Base-by-base conservation (phyloP, 2,888 invertebrate species). In the Coenonympha arcania region DNA sequence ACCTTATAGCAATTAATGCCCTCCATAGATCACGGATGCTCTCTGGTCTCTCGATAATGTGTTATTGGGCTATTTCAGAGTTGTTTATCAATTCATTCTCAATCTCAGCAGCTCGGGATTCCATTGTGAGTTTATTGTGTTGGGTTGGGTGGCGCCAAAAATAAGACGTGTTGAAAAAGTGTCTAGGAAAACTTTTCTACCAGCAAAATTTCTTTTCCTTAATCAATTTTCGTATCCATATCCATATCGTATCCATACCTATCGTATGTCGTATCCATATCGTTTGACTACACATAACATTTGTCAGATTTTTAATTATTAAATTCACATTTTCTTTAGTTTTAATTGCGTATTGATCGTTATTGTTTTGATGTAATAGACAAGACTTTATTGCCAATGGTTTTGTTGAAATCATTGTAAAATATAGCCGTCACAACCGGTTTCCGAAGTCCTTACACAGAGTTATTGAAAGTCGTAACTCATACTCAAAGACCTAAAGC, bases 51-150 rank as follows among this genome's bases (percentile, higher is more conserved):
- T 8, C 19, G 36, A 44, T 31, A 52, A 50, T 45, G 47, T 26
- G 37, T 47, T 52, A 55, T 55, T 52, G 50, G 18, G 41, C 50
- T 55, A 55, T 55, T 52, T 52, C 40, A 26, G 50, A 41, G 16
- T 36, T 50, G 49, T 45, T 50, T 40, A 40, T 34, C 37, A 24
- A 33, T 49, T 43, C 24, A 16, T 43, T 22, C n/a, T n/a, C n/a
- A n/a, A n/a, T n/a, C 9, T 24, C 15, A 28, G 9, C 24, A 6
- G 24, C 24, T 16, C 28, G 20, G 2, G 24, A 19, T 26, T 13
- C 26, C 26, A 9, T 40, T 36, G n/a, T n/a, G n/a, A n/a, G n/a
- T 36, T 3, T 18, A 1, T 3, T 36, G 6, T 36, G 9, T 24
- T 4, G 24, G 6, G 6, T 8, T 6, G 24, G 3, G 6, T 24